phyloP scores from a whole-genome alignment of 2,797 vertebrate genomes.

The Phataginus tetradactyla region DNA sequence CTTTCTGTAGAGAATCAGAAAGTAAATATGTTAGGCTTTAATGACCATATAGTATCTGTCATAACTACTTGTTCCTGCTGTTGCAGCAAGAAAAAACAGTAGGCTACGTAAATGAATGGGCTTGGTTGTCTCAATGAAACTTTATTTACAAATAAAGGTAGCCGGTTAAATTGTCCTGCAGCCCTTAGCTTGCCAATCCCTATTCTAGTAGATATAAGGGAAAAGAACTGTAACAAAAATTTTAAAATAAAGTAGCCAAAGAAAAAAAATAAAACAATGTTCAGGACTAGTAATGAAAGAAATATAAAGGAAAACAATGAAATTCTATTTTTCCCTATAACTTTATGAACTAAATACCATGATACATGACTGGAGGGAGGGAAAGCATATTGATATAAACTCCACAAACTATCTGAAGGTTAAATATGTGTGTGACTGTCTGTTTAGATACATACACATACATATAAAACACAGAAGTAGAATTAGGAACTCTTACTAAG shows the following conservation, averaged over 20 bases:
- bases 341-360: neutral
- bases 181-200: neutral
- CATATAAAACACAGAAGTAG: neutral
- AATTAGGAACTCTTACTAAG: neutral
- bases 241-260: neutral
- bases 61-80: neutral
- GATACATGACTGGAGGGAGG: neutral
- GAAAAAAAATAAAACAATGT: neutral
- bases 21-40: neutral
- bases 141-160: neutral
- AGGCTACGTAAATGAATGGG: neutral
- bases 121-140: neutral
- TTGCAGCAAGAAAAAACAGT: neutral
- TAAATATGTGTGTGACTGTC: neutral
- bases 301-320: neutral
- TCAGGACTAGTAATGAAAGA: neutral
- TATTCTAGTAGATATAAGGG: neutral
- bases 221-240: neutral
- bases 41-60: neutral
- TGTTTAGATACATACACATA: neutral
- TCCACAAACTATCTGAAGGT: neutral
- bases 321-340: neutral
- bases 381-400: neutral
- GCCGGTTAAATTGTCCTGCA: neutral
- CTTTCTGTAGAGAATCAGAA: neutral